Percentiles rank a stretch among this genome's conserved stretches.
Evolutionary conservation across 2,888 invertebrate genomes (phyloP).

Genomic region (Gymnoscelis rufifasciata): DNA sequence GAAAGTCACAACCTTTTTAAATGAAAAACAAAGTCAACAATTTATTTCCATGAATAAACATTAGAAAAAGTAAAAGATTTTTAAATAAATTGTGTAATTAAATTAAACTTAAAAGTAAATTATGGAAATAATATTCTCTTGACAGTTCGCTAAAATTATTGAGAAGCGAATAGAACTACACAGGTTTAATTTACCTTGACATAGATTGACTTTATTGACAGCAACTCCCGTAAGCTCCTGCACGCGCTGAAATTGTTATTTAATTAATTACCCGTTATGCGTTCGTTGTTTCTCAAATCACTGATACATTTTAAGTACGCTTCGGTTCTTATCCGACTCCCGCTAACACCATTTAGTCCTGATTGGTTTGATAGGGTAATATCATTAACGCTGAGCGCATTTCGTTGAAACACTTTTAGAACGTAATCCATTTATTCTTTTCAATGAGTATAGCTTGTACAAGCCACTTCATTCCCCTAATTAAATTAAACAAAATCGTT

Average conservation of each 20-base stretch:
- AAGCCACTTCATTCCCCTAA: background rate
- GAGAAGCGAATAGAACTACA: too few relatives aligned
- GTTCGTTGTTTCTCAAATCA: slow-evolving; percentile 18
- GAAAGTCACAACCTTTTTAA: too few relatives aligned
- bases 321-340: background rate
- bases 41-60: too few relatives aligned
- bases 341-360: background rate
- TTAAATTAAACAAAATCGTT: background rate
- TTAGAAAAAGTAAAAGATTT: too few relatives aligned
- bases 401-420: background rate
- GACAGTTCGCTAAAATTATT: too few relatives aligned
- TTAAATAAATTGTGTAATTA: too few relatives aligned
- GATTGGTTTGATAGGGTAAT: background rate
- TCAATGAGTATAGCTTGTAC: background rate
- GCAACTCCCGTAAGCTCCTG: background rate
- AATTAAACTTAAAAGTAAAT: too few relatives aligned
- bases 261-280: slow-evolving; percentile 29
- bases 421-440: background rate
- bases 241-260: slow-evolving; percentile 30
- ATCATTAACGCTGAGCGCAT: background rate
- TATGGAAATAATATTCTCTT: too few relatives aligned
- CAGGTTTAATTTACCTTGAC: too few relatives aligned
- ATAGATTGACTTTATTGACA: too few relatives aligned
- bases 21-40: too few relatives aligned
- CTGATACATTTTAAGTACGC: slow-evolving; percentile 1